Evolutionary conservation across 2,888 invertebrate species (phyloP), one percentile per base, ranked within the genome.

Genomic region (Stenchaetothrips biformis): DNA sequence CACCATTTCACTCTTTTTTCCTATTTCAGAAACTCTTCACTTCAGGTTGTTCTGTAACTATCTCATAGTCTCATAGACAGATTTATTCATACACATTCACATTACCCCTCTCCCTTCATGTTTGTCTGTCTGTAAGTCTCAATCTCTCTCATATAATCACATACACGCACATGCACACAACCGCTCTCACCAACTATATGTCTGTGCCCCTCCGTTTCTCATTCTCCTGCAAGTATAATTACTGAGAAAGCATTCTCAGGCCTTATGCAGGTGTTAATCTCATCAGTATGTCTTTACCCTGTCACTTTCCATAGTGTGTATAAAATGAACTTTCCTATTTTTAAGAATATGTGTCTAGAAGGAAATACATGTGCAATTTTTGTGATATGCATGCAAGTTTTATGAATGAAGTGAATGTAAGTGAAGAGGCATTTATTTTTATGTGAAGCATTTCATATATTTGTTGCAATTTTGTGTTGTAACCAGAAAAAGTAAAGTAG

Each of bases 381-480:
- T 82, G 82, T 82, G 82, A 81, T 81, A 81, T 53, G 53, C 79
- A 79, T 80, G 79, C 49, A 79, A 80, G 79, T 74, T 25, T 59
- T 74, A 11, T 74, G 67, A 74, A 74, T 74, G 67, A 25, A 21
- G 25, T 25, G 67, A 74, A 74, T 74, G 67, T 62, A 82, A 81
- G 81, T 79, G 78, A 81, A 82, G 82, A 82, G 25, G 83, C 83
- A 83, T 83, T 83, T 83, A 83, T 83, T 83, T 83, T 83, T 83
- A 79, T 83, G 83, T 82, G 78, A 82, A 82, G 82, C 83, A 83
- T 83, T 83, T 83, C 82, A 79, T 53, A 18, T 53, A 74, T 74
- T 21, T 74, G 67, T 74, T 74, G 67, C 67, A 74, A 74, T 74
- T 21, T 74, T 37, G 67, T 13, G 59, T 59, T 59, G 59, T 59